Percentiles rank a stretch among this genome's conserved stretches.
Conservation (phyloP, 2,113 vertebrate species). For the Pelecanoides urinatrix region DNA sequence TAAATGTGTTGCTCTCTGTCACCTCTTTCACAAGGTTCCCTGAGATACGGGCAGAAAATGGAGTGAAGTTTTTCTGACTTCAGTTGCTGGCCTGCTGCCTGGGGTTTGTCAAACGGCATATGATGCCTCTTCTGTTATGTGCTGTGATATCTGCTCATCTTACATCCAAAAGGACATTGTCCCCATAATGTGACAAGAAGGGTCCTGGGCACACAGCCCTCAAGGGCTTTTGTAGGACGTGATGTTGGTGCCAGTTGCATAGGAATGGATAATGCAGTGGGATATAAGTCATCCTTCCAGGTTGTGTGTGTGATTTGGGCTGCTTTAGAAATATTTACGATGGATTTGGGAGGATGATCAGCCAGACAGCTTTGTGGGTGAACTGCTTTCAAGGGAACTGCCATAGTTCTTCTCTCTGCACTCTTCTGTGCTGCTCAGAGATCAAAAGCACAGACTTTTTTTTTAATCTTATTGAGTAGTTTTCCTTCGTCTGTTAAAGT, state of each 20-base stretch:
- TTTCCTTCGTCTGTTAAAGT: background rate
- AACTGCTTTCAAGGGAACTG: background rate
- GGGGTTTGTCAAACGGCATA: background rate
- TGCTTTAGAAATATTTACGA: background rate
- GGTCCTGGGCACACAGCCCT: background rate
- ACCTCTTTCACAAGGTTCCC: background rate
- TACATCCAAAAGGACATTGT: background rate
- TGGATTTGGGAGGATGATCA: background rate
- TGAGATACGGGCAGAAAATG: background rate
- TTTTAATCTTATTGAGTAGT: background rate
- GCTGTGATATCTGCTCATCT: background rate
- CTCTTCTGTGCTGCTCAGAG: background rate
- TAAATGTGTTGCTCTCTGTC: fast-evolving
- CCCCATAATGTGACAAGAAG: background rate
- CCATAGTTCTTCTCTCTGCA: background rate
- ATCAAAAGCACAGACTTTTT: background rate
- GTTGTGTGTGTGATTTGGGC: background rate
- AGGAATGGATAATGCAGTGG: background rate
- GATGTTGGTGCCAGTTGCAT: fast-evolving
- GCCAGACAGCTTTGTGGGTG: background rate
- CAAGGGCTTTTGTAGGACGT: background rate
- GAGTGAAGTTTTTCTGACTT: background rate
- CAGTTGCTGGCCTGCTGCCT: background rate
- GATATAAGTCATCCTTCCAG: background rate
- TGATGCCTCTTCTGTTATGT: background rate